A percentile compares a stretch with the other conserved stretches of the same genome.
Conservation (phyloP, 1,140 invertebrate genomes). For the Drosophila quadrilineata region DNA sequence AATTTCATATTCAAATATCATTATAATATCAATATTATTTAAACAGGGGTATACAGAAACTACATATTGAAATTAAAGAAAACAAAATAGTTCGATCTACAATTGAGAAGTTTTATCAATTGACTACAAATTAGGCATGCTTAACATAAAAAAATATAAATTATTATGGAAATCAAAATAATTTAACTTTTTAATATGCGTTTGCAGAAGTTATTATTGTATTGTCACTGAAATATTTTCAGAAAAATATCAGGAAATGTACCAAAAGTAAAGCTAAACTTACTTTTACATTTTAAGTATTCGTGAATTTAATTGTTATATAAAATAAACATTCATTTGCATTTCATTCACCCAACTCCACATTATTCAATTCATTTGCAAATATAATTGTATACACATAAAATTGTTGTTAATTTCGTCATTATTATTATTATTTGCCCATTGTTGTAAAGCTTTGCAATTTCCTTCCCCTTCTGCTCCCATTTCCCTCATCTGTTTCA, state of each 20-base stretch:
- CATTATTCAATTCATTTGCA: conserved; percentile 3
- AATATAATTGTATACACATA: not conserved
- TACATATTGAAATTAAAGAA: not conserved
- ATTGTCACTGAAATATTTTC: too few relatives aligned
- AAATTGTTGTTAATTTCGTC: conserved; percentile 7
- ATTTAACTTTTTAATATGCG: not conserved
- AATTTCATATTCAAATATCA: conserved; percentile 1
- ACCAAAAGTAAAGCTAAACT: too few relatives aligned
- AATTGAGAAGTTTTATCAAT: not conserved
- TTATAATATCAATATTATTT: not conserved
- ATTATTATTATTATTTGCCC: too few relatives aligned
- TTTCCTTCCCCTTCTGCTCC: too few relatives aligned
- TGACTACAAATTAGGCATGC: conserved; percentile 23
- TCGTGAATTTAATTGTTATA: not conserved
- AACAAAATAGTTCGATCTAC: not conserved
- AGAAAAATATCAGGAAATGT: not conserved
- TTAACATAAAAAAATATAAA: not conserved
- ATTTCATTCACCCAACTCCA: too few relatives aligned
- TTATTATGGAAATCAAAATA: conserved; percentile 3
- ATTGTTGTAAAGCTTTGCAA: too few relatives aligned
- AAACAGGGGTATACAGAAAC: not conserved
- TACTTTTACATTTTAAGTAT: too few relatives aligned
- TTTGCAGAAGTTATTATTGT: conserved; percentile 15
- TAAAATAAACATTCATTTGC: too few relatives aligned
- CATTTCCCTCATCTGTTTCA: too few relatives aligned